Evolutionary conservation across 2,113 vertebrate genomes (phyloP).

Genomic region (cat (Felis catus)): DNA sequence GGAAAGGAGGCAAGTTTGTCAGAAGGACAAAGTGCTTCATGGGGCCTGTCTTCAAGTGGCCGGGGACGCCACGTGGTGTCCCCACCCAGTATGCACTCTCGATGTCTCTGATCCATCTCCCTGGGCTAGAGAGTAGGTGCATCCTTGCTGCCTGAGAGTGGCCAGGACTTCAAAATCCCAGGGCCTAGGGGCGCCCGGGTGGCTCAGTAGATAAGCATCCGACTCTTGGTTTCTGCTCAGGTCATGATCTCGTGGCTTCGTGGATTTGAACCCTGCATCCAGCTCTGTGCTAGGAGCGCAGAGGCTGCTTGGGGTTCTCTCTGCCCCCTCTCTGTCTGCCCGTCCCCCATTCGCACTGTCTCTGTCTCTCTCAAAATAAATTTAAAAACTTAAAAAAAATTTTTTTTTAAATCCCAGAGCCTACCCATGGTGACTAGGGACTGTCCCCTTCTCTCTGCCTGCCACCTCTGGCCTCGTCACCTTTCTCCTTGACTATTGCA

Average conservation of each 20-base stretch:
- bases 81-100: too few species aligned
- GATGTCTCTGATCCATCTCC: neutral
- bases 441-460: neutral
- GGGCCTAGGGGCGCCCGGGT: neutral
- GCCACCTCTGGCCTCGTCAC: slow-evolving; percentile 7
- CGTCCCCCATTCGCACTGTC: too few species aligned
- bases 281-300: too few species aligned
- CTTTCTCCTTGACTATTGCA: neutral
- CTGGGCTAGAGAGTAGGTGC: neutral
- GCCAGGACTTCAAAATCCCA: neutral
- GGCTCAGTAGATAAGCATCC: too few species aligned
- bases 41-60: neutral
- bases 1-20: neutral
- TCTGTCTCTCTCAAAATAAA: too few species aligned
- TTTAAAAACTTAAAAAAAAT: too few species aligned
- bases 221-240: too few species aligned
- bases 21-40: neutral
- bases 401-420: neutral
- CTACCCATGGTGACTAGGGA: neutral
- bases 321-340: too few species aligned
- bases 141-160: neutral
- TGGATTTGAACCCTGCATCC: too few species aligned
- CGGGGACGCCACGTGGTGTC: neutral
- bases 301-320: too few species aligned
- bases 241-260: too few species aligned